Conservation (phyloP, 2,888 invertebrate genomes). For the Agonopterix arenella region DNA sequence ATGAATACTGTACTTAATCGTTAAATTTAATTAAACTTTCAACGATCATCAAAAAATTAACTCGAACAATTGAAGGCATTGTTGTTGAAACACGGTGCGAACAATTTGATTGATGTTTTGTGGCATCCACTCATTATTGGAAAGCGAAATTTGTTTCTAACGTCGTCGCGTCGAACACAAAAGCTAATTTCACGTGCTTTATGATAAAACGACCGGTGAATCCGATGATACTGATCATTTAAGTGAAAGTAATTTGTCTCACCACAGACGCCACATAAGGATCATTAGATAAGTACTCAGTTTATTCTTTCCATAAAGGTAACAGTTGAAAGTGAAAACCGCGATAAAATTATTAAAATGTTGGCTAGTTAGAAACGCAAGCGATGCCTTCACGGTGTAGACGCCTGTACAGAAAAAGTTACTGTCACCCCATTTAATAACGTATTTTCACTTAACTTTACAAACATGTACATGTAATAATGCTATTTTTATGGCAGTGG, state of each 20-base stretch:
- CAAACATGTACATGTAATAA: too few species aligned
- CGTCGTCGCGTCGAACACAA: slow-evolving; percentile 8
- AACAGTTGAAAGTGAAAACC: slow-evolving; percentile 12
- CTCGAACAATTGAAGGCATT: neutral
- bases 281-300: neutral
- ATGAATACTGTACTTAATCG: neutral
- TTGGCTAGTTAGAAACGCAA: neutral
- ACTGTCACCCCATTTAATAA: neutral
- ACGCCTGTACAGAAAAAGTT: neutral
- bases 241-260: slow-evolving; percentile 47
- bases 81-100: neutral
- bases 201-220: slow-evolving; percentile 24
- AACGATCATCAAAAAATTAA: neutral
- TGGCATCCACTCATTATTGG: slow-evolving; percentile 21
- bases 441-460: too few species aligned
- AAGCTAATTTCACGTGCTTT: slow-evolving; percentile 28
- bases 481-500: too few species aligned
- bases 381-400: neutral
- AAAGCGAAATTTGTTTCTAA: slow-evolving; percentile 30
- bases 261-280: slow-evolving; percentile 24
- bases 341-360: neutral
- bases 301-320: slow-evolving; percentile 3
- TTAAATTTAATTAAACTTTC: neutral
- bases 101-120: slow-evolving; percentile 21
- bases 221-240: slow-evolving; percentile 25